Percentiles rank a stretch among this genome's conserved stretches.
phyloP scores from a whole-genome alignment of 2,888 invertebrate species.

The Bruchidius siliquastri region DNA sequence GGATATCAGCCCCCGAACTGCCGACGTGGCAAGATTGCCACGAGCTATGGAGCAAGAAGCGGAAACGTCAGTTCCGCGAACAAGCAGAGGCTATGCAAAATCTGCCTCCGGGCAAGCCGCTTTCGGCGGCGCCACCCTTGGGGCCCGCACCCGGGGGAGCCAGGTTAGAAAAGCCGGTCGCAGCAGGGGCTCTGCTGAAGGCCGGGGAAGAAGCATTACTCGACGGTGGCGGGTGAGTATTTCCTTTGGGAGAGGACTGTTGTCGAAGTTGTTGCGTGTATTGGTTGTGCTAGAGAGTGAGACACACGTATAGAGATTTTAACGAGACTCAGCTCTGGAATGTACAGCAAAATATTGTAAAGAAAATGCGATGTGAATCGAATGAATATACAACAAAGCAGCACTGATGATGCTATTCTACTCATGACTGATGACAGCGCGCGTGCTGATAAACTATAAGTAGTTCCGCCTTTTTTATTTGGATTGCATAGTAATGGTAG shows the following conservation, averaged over 20 bases:
- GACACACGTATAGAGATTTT: neutral
- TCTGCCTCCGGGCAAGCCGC: constrained; percentile 47
- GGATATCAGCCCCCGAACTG: constrained; percentile 78
- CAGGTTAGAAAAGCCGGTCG: constrained; percentile 10
- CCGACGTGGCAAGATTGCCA: constrained; percentile 99
- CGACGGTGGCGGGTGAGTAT: constrained; percentile 56
- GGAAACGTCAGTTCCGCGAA: constrained; percentile 78
- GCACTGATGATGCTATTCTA: too few species aligned
- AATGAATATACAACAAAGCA: too few species aligned
- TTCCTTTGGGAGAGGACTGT: neutral
- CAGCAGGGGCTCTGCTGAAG: neutral
- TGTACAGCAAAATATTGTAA: neutral
- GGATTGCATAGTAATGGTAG: too few species aligned
- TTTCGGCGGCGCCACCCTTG: constrained; percentile 17
- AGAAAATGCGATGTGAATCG: too few species aligned
- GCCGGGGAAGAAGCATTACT: constrained; percentile 42
- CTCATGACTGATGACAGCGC: too few species aligned
- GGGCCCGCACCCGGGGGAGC: constrained; percentile 8
- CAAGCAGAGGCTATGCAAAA: constrained; percentile 58
- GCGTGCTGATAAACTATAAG: too few species aligned
- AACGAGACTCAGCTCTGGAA: neutral
- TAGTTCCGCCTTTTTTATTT: too few species aligned
- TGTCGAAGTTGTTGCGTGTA: neutral
- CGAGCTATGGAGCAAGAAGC: constrained; percentile 97
- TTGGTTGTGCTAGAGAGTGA: neutral